Conservation (phyloP, 2,888 invertebrate species). For the Cataglyphis cursor region DNA sequence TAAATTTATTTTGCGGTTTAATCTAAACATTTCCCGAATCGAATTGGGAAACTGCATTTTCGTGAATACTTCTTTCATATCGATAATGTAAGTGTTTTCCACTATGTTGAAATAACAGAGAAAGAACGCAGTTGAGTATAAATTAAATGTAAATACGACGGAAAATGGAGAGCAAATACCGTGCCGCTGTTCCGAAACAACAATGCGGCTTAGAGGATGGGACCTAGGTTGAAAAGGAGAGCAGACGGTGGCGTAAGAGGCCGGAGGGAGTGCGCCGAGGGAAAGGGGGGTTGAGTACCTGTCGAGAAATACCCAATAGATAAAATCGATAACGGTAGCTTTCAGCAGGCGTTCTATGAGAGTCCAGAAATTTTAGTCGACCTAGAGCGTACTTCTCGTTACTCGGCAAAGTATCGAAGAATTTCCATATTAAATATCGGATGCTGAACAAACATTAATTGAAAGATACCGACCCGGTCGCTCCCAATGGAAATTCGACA, state of each 20-base stretch:
- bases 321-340: slow-evolving; percentile 72
- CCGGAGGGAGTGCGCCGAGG: slow-evolving; percentile 17
- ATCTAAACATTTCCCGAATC: neutral
- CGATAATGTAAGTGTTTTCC: slow-evolving; percentile 41
- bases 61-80: slow-evolving; percentile 23
- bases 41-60: slow-evolving; percentile 30
- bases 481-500: slow-evolving; percentile 11
- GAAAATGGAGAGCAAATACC: slow-evolving; percentile 77
- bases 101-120: slow-evolving; percentile 49
- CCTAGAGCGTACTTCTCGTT: slow-evolving; percentile 36
- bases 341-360: slow-evolving; percentile 57
- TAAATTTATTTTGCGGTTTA: slow-evolving; percentile 16
- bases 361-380: slow-evolving; percentile 65
- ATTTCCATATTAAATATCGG: slow-evolving; percentile 53
- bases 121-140: slow-evolving; percentile 61
- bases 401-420: slow-evolving; percentile 42
- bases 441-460: slow-evolving; percentile 46
- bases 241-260: slow-evolving; percentile 60
- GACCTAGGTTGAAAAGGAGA: slow-evolving; percentile 67
- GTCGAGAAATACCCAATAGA: slow-evolving; percentile 71
- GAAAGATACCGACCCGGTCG: slow-evolving; percentile 36
- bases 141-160: slow-evolving; percentile 80
- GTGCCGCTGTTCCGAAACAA: slow-evolving; percentile 75
- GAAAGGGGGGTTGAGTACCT: slow-evolving; percentile 57
- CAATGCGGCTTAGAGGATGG: slow-evolving; percentile 73